Base-by-base conservation (phyloP, 2,888 invertebrate species). In the Acanthosepion esculentum region DNA sequence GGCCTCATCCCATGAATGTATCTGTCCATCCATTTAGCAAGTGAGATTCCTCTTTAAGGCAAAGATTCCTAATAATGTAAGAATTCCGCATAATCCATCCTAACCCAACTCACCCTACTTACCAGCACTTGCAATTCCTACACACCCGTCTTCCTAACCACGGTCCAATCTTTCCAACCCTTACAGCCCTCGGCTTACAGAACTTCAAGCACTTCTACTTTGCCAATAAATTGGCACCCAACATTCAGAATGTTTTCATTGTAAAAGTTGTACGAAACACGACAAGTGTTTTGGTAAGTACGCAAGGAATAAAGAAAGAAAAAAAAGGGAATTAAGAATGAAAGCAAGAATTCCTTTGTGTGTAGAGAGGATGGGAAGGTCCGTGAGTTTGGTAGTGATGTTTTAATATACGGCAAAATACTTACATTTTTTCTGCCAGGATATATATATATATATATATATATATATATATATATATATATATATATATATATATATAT, bases 361-460 rank as follows among this genome's bases (percentile, higher is more conserved):
- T 78, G 78, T n/a, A 78, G 2, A n/a, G 78, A n/a, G n/a, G 78
- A n/a, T 78, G 78, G n/a, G 78, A n/a, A 12, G 78, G 78, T 78
- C n/a, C 15, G n/a, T n/a, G 78, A n/a, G n/a, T 78, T n/a, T 18
- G 33, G n/a, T 33, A 78, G 78, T 78, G 15, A 78, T 78, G 78
- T n/a, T 78, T 78, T 78, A n/a, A 78, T 78, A 78, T n/a, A 78
- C n/a, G 78, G 78, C 78, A 78, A 78, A 78, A n/a, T 78, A 78
- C 78, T 33, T 78, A n/a, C n/a, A 78, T 78, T 78, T 15, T n/a
- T n/a, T 78, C n/a, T 78, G 33, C 78, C 78, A 78, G n/a, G 12
- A 78, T n/a, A n/a, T n/a, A n/a, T n/a, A n/a, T n/a, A n/a, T n/a
- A n/a, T n/a, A n/a, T n/a, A n/a, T n/a, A n/a, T n/a, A n/a, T n/a